Base-by-base conservation (phyloP, 1,140 invertebrate species). In the Kradibia gibbosae region DNA sequence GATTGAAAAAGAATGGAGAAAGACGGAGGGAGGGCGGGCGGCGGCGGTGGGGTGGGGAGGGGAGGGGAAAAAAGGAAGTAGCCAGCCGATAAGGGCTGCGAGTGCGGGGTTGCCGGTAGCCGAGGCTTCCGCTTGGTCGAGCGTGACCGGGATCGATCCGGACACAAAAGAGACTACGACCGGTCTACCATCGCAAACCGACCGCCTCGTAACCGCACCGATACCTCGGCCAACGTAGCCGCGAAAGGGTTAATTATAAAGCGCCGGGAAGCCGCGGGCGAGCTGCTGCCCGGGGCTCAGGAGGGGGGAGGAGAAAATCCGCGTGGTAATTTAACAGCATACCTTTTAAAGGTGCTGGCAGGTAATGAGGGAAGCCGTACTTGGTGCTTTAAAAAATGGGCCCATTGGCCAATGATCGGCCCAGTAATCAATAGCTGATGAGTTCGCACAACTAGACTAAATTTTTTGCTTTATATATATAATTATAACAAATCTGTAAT, bases 181-280 rank as follows among this genome's bases (percentile, higher is more conserved):
- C 82, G 82, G 83, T 82, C 50, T 17, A 20, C 22, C 13, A 11
- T 22, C 50, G 3, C n/a, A n/a, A 11, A 3, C 50, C 50, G 45
- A 17, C 50, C 50, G 4, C 50, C 5, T 20, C 20, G 13, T 20
- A 53, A 10, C 50, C 50, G 22, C 20, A 3, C 13, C 50, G 10
- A 53, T 22, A 11, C 50, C 15, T 20, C 5, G 22, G 13, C 50
- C 15, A 11, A 5, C 78, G 55, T 81, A 13, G 31, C 82, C 50
- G 83, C 83, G 84, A 86, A 86, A 86, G 85, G 85, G 86, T 87
- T 88, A 88, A 88, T 88, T 87, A 88, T 88, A 88, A 86, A 87
- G 85, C 82, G 82, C 25, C 31, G 31, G 22, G 10, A 17, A 20
- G 22, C 50, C 50, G 50, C 13, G 22, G 15, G 50, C 15, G 50